These are phyloP conservation scores for Odocoileus virginianus DNA, from an alignment of 2,113 vertebrate genomes.

Conservation along the genomic window DNA sequence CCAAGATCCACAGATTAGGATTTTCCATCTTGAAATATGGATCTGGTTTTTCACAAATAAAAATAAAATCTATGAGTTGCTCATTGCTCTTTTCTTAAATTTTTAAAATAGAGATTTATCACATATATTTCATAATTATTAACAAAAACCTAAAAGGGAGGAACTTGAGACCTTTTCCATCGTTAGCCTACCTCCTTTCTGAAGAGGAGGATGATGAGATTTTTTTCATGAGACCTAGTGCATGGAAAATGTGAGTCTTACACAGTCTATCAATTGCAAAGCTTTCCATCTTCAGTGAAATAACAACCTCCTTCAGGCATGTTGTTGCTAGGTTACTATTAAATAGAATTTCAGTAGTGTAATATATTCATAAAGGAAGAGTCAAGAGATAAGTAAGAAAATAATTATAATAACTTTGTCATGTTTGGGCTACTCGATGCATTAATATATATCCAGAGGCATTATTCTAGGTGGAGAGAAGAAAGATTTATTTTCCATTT, in stretches of 20 bases:
- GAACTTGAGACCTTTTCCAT: neutral
- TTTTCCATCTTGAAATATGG: neutral
- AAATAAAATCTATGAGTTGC: neutral
- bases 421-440: slow-evolving; percentile 63
- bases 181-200: neutral
- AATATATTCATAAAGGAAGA: slow-evolving; percentile 68
- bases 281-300: neutral
- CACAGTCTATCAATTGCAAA: neutral
- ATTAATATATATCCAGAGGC: slow-evolving; percentile 69
- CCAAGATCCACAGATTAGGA: neutral
- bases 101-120: neutral
- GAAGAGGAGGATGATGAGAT: neutral
- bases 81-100: neutral
- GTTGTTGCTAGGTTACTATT: slow-evolving; percentile 64
- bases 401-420: slow-evolving; percentile 74
- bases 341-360: slow-evolving; percentile 7
- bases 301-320: slow-evolving; percentile 14
- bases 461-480: slow-evolving; percentile 60
- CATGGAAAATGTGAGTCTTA: neutral
- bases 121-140: neutral
- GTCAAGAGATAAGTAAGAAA: slow-evolving; percentile 71
- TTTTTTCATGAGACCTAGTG: neutral
- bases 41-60: neutral
- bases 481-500: slow-evolving; percentile 51
- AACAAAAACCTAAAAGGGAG: neutral